Evolutionary conservation across 1,140 invertebrate genomes (phyloP).

Genomic region (Papilio polytes): DNA sequence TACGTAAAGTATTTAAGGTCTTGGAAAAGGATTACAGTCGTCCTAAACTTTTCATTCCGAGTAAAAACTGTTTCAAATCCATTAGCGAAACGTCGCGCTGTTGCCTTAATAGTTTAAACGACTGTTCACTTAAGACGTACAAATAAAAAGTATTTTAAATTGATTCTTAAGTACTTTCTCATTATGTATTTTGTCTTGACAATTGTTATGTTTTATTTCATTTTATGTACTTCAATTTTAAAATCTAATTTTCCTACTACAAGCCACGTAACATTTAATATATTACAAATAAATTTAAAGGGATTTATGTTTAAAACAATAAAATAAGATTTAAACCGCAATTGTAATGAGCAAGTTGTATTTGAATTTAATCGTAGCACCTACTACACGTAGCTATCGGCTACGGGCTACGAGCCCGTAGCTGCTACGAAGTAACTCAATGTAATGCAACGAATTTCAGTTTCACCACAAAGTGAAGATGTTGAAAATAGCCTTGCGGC

Average conservation of each 20-base stretch:
- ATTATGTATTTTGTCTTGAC: not conserved
- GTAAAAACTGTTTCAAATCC: conserved; percentile 16
- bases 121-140: not conserved
- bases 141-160: not conserved
- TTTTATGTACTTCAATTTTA: not conserved
- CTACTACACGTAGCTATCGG: not conserved
- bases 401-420: not conserved
- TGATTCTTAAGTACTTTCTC: not conserved
- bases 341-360: conserved; percentile 13
- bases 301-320: not conserved
- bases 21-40: not conserved
- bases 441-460: conserved; percentile 6
- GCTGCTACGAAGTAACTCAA: not conserved
- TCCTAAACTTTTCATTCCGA: not conserved
- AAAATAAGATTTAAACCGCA: not conserved
- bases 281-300: not conserved
- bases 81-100: not conserved
- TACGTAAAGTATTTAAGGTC: not conserved
- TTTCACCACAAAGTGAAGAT: not conserved
- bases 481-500: not conserved
- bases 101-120: not conserved
- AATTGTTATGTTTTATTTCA: not conserved
- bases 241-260: not conserved
- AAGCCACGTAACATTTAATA: not conserved
- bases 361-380: not conserved